A percentile compares a stretch with the other conserved stretches of the same genome.
Conservation (phyloP, 1,140 invertebrate species). For the Dendrolimus kikuchii region DNA sequence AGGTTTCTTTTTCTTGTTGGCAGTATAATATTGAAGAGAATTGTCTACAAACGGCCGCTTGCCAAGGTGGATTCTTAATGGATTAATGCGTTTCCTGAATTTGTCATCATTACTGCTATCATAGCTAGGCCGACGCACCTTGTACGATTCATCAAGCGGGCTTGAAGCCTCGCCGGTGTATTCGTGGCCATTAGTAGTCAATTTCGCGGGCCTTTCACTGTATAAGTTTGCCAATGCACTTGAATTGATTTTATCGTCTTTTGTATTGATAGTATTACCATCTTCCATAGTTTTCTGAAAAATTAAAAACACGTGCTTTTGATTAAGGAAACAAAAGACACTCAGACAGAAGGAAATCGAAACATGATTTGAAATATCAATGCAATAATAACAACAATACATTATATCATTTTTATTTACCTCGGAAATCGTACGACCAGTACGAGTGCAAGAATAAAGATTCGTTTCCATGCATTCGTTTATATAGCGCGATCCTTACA, state of each 20-base stretch:
- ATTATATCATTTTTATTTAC: conserved; percentile 29
- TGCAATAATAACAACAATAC: conserved; percentile 37
- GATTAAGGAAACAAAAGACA: conserved; percentile 65
- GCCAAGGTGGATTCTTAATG: conserved; percentile 59
- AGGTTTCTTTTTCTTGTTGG: conserved; percentile 47
- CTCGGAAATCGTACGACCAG: conserved; percentile 69
- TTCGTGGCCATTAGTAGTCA: conserved; percentile 57
- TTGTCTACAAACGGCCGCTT: conserved; percentile 61
- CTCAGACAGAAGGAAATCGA: conserved; percentile 59
- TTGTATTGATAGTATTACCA: conserved; percentile 59
- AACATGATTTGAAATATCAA: conserved; percentile 55
- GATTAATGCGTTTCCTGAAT: conserved; percentile 53
- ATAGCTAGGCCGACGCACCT: conserved; percentile 26
- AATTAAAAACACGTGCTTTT: conserved; percentile 55
- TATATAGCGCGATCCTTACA: conserved; percentile 59
- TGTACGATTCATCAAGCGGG: conserved; percentile 32
- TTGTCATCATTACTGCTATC: conserved; percentile 42
- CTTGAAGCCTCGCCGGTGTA: conserved; percentile 42
- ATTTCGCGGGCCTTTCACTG: conserved; percentile 40
- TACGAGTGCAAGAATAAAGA: conserved; percentile 63
- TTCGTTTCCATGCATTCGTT: conserved; percentile 68
- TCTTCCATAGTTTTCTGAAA: conserved; percentile 70
- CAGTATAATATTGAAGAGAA: conserved; percentile 38
- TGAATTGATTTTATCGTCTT: conserved; percentile 51
- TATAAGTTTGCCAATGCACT: conserved; percentile 45